A percentile compares a stretch with the other conserved stretches of the same genome.
Conservation (phyloP, 2,113 vertebrate species). For the Lampris incognitus region DNA sequence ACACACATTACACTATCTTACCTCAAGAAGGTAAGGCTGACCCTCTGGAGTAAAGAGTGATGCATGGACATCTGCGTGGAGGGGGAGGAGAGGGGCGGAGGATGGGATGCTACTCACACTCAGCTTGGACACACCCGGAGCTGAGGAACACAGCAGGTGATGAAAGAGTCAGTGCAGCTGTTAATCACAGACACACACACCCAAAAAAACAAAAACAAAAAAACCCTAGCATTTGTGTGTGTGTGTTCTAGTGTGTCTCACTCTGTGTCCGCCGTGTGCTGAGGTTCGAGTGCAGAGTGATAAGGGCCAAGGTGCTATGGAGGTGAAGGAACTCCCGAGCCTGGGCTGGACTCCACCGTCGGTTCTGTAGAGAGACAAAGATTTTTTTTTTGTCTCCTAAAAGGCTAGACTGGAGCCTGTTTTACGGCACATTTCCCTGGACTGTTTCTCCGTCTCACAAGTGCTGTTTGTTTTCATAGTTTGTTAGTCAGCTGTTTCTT, state of each 20-base stretch:
- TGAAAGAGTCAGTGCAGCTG: not conserved
- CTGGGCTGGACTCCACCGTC: conserved; percentile 96
- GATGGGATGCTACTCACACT: conserved; percentile 76
- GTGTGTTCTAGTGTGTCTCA: conserved; percentile 68
- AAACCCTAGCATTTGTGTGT: not conserved
- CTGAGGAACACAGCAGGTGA: conserved; percentile 71
- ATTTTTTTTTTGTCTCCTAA: not conserved
- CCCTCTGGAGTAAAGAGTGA: conserved; percentile 93
- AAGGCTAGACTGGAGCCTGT: not conserved
- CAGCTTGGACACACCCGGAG: conserved; percentile 87
- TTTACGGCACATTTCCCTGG: not conserved
- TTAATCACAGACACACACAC: too few species aligned
- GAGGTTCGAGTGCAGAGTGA: conserved; percentile 92
- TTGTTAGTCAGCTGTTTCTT: too few species aligned
- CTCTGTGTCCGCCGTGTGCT: conserved; percentile 88
- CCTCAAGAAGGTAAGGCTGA: conserved; percentile 95
- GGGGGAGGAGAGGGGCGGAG: conserved; percentile 83
- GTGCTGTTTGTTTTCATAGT: too few species aligned
- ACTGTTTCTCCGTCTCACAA: not conserved
- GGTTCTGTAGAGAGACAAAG: conserved; percentile 84
- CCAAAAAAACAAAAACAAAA: not conserved
- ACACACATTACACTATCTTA: conserved; percentile 55
- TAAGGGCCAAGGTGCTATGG: conserved; percentile 92
- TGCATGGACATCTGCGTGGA: conserved; percentile 91
- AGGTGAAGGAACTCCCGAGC: conserved; percentile 97